Conservation (phyloP, 2,113 vertebrate genomes). For the Piliocolobus tephrosceles region DNA sequence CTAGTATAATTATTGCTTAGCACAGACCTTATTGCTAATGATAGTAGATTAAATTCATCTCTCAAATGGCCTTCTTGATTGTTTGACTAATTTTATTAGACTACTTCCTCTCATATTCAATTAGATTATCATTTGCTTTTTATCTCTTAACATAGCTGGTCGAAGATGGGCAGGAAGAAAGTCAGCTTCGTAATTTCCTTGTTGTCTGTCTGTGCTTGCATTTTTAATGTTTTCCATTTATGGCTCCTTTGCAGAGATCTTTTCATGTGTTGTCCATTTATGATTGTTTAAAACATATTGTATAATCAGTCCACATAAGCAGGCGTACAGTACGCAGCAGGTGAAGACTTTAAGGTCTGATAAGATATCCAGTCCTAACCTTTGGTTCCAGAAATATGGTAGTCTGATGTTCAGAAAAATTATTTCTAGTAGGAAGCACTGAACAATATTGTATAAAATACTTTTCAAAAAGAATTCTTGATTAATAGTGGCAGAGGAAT, state of each 20-base stretch:
- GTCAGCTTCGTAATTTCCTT: not conserved
- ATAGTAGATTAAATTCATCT: constrained; percentile 1
- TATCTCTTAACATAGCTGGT: not conserved
- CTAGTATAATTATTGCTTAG: not conserved
- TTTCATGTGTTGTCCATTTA: not conserved
- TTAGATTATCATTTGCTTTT: constrained; percentile 24
- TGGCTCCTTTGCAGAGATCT: not conserved
- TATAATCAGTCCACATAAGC: not conserved
- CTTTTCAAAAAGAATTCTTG: not conserved
- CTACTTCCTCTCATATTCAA: not conserved
- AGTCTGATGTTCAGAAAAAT: not conserved
- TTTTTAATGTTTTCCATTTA: not conserved
- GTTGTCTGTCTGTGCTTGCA: not conserved
- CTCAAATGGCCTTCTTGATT: not conserved
- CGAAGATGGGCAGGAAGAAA: not conserved
- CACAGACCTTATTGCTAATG: not conserved
- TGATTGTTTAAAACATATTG: not conserved
- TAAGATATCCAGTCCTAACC: not conserved
- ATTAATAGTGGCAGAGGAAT: not conserved
- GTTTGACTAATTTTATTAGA: constrained; percentile 21
- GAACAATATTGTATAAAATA: not conserved
- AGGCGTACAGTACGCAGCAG: not conserved
- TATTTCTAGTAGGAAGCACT: not conserved
- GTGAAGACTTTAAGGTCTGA: not conserved
- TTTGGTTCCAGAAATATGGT: not conserved